Evolutionary conservation across 2,797 vertebrate species (phyloP), one percentile per base, ranked within the genome.

Genomic region (Centroberyx gerrardi): DNA sequence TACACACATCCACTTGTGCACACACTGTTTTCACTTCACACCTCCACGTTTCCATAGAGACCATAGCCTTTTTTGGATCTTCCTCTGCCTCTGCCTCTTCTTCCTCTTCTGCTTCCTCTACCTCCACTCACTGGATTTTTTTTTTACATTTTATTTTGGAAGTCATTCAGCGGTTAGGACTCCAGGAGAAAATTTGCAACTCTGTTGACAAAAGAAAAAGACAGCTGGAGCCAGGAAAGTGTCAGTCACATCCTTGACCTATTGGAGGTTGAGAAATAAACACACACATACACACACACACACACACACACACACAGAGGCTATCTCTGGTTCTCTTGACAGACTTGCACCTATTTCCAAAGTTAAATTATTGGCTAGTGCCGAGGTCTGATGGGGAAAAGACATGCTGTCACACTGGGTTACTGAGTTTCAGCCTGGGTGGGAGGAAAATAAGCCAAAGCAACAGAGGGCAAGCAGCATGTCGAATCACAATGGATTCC

Each of bases 271-370:
- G 15, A 36, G 17, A 68, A 64, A 59, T 22, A 53, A 42, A 63
- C 27, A 55, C 28, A 53, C 40, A 60, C 48, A 60, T 17, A 44
- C 12, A 63, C 27, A 55, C 28, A 58, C 29, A 53, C 40, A 73
- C 27, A 58, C 40, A 63, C 29, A 60, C 49, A 60, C 22, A 44
- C 13, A 61, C 27, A 55, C 28, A 36, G 6, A 7, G 33, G 38
- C 29, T 42, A 69, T 75, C 65, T 73, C 64, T 63, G 56, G 2
- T 42, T 31, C 15, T 69, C 62, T 33, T 75, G 17, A 64, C 40
- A 83, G 68, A 68, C 10, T 3, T 52, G 55, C 33, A 53, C 17
- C 13, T 27, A 58, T 51, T 71, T 73, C 27, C 53, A 62, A 27
- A 55, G 56, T 62, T 61, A 17, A 52, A 75, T 68, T 40, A 46